Evolutionary conservation across 2,797 vertebrate genomes (phyloP).

Genomic region (Hirundo rustica): DNA sequence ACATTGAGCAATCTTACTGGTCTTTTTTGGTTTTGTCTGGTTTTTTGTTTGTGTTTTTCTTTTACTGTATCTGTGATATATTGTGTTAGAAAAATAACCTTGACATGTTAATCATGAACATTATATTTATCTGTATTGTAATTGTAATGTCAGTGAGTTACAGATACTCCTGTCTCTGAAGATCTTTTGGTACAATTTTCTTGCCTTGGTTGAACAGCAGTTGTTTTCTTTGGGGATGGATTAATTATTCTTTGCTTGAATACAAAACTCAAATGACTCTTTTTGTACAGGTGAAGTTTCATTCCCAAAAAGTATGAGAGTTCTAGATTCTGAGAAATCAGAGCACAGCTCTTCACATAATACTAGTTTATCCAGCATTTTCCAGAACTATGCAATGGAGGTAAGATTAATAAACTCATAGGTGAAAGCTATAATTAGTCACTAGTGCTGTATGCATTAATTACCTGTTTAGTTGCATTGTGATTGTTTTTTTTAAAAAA

Average conservation of each 20-base stretch:
- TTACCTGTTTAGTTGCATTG: neutral
- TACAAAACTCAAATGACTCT: neutral
- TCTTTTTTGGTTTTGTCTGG: neutral
- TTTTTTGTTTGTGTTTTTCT: neutral
- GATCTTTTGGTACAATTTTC: neutral
- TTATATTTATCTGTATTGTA: neutral
- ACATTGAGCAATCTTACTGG: neutral
- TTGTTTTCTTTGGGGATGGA: neutral
- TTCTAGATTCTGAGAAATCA: slow-evolving; percentile 85
- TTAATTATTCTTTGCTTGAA: neutral
- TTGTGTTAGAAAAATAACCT: neutral
- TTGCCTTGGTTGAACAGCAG: neutral
- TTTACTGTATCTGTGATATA: neutral
- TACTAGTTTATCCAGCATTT: slow-evolving; percentile 95
- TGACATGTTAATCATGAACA: neutral
- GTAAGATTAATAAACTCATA: slow-evolving; percentile 72
- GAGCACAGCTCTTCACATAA: slow-evolving; percentile 90
- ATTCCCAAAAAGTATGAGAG: slow-evolving; percentile 76
- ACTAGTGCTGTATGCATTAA: neutral
- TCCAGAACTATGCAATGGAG: slow-evolving; percentile 94
- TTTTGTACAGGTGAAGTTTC: slow-evolving; percentile 72
- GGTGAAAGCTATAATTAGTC: neutral
- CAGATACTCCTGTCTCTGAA: neutral
- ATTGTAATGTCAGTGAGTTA: neutral
- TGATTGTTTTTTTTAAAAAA: neutral